Conservation (phyloP, 1,140 invertebrate genomes). For the Dinoponera quadriceps region DNA sequence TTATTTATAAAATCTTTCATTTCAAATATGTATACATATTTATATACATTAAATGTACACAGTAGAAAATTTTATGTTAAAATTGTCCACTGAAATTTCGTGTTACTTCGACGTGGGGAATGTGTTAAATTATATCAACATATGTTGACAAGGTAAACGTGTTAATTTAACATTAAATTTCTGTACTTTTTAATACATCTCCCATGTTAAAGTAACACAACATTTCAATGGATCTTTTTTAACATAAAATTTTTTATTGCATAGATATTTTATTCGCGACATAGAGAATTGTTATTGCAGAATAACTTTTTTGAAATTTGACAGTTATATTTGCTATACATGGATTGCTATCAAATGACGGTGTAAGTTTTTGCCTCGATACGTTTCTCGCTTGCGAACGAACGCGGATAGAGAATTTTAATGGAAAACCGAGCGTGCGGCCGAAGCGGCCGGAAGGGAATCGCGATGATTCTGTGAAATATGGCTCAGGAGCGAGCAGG, state of each 20-base stretch:
- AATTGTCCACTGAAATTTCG: too few species aligned
- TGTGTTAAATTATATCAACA: too few species aligned
- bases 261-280: background rate
- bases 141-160: too few species aligned
- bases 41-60: background rate
- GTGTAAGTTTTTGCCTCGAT: conserved; percentile 30
- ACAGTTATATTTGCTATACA: background rate
- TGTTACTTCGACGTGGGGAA: too few species aligned
- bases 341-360: conserved; percentile 1
- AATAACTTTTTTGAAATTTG: conserved; percentile 11
- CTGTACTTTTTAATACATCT: too few species aligned
- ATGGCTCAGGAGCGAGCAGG: conserved; percentile 73
- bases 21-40: background rate
- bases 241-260: too few species aligned
- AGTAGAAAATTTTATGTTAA: too few species aligned
- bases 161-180: too few species aligned
- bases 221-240: too few species aligned
- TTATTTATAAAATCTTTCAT: background rate
- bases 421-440: conserved; percentile 68
- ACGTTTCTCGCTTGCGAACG: conserved; percentile 39
- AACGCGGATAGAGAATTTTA: conserved; percentile 66
- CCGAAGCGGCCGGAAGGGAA: conserved; percentile 59
- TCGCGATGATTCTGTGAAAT: conserved; percentile 75
- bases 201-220: too few species aligned
- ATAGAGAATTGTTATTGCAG: background rate